Percentiles rank a stretch among this genome's conserved stretches.
Conservation (phyloP, 2,888 invertebrate genomes). For the Lasioglossum morio region DNA sequence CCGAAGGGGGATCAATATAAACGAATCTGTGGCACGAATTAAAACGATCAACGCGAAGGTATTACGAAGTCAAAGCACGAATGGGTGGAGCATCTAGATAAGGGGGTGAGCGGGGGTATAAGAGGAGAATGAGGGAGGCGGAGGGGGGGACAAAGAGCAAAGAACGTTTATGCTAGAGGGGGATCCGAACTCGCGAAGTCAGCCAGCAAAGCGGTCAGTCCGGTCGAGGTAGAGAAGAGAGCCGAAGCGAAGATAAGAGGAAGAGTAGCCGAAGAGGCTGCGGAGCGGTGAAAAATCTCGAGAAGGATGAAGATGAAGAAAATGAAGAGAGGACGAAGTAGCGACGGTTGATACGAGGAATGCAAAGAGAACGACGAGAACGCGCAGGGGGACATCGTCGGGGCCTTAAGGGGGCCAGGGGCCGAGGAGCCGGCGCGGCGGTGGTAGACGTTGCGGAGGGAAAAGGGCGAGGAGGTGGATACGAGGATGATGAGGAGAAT, state of each 20-base stretch:
- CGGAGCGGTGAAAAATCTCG: background rate
- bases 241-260: background rate
- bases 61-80: slow-evolving; percentile 5
- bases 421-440: background rate
- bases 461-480: background rate
- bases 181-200: slow-evolving; percentile 9
- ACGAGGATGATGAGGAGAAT: background rate
- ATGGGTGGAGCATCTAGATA: slow-evolving; percentile 29
- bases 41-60: slow-evolving; percentile 15
- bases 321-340: slow-evolving; percentile 13
- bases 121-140: background rate
- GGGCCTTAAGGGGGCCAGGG: slow-evolving; percentile 10
- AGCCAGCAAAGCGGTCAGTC: slow-evolving; percentile 8
- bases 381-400: slow-evolving; percentile 24
- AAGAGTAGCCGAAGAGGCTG: background rate
- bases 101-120: background rate
- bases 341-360: slow-evolving; percentile 32
- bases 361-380: slow-evolving; percentile 43
- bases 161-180: background rate
- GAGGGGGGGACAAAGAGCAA: slow-evolving; percentile 20
- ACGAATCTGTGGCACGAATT: slow-evolving; percentile 10
- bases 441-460: background rate
- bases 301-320: slow-evolving; percentile 25
- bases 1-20: slow-evolving; percentile 1
- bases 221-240: background rate